Evolutionary conservation across 2,113 vertebrate species (phyloP).

Genomic region (Eclectus roratus): DNA sequence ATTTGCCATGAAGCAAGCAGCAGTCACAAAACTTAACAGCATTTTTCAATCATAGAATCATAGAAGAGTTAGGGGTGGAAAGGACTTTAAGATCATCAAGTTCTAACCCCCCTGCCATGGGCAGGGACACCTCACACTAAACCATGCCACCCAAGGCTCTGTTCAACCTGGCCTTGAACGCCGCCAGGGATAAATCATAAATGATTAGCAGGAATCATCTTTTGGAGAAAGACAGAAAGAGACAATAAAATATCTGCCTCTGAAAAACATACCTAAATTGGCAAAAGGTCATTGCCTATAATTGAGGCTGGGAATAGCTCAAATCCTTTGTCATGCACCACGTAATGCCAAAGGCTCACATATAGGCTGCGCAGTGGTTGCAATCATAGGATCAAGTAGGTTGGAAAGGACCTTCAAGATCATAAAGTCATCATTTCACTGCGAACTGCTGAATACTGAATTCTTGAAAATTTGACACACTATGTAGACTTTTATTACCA

Average conservation of each 20-base stretch:
- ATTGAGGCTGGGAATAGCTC: neutral
- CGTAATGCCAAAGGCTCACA: accelerated
- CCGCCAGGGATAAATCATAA: no score
- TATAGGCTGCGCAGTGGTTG: neutral
- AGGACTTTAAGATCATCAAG: no score
- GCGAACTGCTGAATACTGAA: neutral
- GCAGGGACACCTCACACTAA: no score
- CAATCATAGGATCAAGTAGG: neutral
- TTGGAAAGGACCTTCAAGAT: neutral
- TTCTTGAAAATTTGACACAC: neutral
- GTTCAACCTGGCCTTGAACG: no score
- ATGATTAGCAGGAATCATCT: neutral
- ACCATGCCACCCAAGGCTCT: no score
- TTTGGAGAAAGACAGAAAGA: neutral
- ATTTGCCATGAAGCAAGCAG: neutral
- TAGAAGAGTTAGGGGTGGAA: no score
- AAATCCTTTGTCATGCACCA: accelerated
- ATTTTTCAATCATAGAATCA: neutral
- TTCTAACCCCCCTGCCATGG: no score
- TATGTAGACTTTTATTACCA: neutral
- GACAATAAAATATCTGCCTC: neutral
- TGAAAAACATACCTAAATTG: neutral
- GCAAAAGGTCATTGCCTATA: neutral
- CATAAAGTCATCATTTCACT: neutral
- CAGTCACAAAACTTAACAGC: neutral